Evolutionary conservation across 2,888 invertebrate species (phyloP), one percentile per base, ranked within the genome.

Genomic region (Phymatocera aterrima): DNA sequence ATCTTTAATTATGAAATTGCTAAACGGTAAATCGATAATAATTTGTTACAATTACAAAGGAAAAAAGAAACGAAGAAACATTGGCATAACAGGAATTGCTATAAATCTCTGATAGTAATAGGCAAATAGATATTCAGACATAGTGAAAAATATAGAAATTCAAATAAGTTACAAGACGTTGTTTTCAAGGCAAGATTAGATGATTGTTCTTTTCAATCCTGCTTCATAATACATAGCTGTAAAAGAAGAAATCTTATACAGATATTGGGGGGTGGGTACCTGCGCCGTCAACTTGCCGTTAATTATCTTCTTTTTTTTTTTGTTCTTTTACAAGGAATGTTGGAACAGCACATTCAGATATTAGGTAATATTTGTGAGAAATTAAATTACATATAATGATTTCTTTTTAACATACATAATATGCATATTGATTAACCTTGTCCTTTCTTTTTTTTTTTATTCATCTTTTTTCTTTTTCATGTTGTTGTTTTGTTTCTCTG

Each of bases 271-370:
- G n/a, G n/a, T n/a, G n/a, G n/a, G n/a, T n/a, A n/a, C n/a, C n/a
- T n/a, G n/a, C n/a, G 3, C 28, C 46, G 46, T 64, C 43, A 24
- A 31, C 74, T 43, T 15, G 48, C 40, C 74, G 37, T 82, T 77
- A 28, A 28, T 15, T 10, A 75, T 77, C n/a, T n/a, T n/a, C n/a
- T n/a, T n/a, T n/a, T n/a, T n/a, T n/a, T n/a, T n/a, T n/a, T n/a
- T n/a, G n/a, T n/a, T n/a, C n/a, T n/a, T n/a, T 57, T 70, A 83
- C 84, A 80, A 88, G 90, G 89, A 90, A 89, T 90, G 90, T 89
- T 51, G 85, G 85, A 85, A 88, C 83, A 85, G 85, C 87, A 85
- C 86, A 83, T 85, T 82, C 83, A 83, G 83, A 87, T 85, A n/a
- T n/a, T n/a, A n/a, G n/a, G n/a, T n/a, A n/a, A n/a, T n/a, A n/a